phyloP scores from a whole-genome alignment of 2,113 vertebrate species.

The Pavo muticus region DNA sequence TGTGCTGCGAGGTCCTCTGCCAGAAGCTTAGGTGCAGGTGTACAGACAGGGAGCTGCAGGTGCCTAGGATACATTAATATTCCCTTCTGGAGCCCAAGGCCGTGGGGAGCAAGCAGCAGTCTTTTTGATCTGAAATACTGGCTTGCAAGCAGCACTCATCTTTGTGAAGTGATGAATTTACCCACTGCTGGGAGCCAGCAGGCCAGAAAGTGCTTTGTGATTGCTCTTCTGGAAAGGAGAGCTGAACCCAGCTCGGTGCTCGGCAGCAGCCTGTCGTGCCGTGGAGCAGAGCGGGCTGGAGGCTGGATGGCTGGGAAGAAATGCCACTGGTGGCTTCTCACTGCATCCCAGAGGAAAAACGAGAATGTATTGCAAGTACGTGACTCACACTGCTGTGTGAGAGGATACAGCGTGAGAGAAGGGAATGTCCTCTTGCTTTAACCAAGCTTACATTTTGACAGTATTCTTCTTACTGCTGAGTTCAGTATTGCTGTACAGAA shows the following conservation, averaged over 20 bases:
- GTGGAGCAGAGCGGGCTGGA: neutral
- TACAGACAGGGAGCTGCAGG: slow-evolving; percentile 33
- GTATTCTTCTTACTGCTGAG: neutral
- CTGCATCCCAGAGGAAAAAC: neutral
- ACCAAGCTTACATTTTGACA: neutral
- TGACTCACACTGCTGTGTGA: neutral
- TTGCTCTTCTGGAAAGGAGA: neutral
- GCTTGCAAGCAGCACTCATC: neutral
- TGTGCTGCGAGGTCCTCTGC: neutral
- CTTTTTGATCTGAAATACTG: neutral
- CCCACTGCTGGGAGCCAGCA: slow-evolving; percentile 24
- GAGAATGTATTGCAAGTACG: neutral
- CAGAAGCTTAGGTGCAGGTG: slow-evolving; percentile 51
- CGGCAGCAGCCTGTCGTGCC: neutral
- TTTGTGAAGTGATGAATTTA: neutral
- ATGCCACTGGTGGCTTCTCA: neutral
- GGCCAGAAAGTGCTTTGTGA: slow-evolving; percentile 23
- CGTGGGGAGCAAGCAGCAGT: neutral
- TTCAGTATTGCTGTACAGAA: neutral
- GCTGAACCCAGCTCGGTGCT: neutral
- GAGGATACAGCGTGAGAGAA: neutral
- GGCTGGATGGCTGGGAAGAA: neutral
- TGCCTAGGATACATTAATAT: neutral
- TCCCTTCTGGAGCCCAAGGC: neutral
- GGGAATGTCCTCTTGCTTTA: neutral